A percentile compares a stretch with the other conserved stretches of the same genome.
phyloP scores from a whole-genome alignment of 2,113 vertebrate species.

The Oreochromis tanganicae region DNA sequence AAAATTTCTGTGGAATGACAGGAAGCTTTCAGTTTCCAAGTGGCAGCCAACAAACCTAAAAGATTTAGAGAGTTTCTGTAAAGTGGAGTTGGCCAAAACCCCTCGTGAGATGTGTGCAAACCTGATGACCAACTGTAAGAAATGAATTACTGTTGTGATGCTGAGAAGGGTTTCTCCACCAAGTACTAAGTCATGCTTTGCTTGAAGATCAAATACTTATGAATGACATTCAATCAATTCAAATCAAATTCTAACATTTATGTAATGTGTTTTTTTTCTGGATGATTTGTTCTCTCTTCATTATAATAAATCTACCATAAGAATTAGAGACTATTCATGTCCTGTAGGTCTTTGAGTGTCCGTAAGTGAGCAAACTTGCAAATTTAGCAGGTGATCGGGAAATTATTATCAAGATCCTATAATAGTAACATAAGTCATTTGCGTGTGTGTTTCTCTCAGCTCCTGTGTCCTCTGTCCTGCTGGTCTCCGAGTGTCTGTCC shows the following conservation, averaged over 20 bases:
- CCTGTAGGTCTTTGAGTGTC: background rate
- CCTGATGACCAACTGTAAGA: background rate
- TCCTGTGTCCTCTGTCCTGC: too few relatives aligned
- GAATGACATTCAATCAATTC: too few relatives aligned
- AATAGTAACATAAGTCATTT: background rate
- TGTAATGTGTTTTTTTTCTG: too few relatives aligned
- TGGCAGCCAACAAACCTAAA: background rate
- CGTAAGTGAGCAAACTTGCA: fast-evolving
- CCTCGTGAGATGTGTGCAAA: background rate
- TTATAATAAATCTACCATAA: background rate
- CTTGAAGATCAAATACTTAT: background rate
- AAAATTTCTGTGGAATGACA: background rate
- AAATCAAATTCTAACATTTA: too few relatives aligned
- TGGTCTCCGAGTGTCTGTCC: too few relatives aligned
- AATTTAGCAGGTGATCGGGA: background rate
- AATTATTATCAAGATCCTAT: background rate
- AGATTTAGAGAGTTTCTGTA: fast-evolving
- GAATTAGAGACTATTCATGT: background rate
- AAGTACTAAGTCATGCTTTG: background rate
- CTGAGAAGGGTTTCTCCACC: too few relatives aligned
- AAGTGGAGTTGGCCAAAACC: background rate
- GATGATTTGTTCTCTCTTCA: background rate
- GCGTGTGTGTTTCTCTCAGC: too few relatives aligned
- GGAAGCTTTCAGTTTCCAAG: background rate
- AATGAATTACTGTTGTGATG: background rate